These are phyloP conservation scores for Didymodactylos carnosus DNA, from an alignment of 2,888 invertebrate species.

Conservation along the genomic window DNA sequence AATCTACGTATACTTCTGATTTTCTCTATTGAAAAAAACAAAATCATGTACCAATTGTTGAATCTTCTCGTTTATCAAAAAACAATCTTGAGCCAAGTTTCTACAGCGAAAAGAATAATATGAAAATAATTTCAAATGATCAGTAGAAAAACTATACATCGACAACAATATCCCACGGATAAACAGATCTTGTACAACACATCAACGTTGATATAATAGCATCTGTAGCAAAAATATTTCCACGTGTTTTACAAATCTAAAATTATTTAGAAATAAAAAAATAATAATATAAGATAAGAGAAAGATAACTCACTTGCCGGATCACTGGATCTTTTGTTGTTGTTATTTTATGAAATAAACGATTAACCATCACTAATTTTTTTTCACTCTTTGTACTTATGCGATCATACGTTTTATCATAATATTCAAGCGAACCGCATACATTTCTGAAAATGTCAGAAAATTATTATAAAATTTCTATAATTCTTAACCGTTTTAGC, in stretches of 20 bases:
- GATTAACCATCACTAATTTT: conserved; percentile 41
- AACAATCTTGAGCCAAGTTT: conserved; percentile 49
- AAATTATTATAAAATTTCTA: conserved; percentile 7
- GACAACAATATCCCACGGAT: conserved; percentile 97
- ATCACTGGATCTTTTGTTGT: conserved; percentile 95
- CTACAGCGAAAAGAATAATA: conserved; percentile 18
- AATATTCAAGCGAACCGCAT: conserved; percentile 82
- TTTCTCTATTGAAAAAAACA: too few species aligned
- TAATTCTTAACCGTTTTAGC: conserved; percentile 4
- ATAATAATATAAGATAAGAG: not conserved
- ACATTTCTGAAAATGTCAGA: conserved; percentile 38
- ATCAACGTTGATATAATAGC: conserved; percentile 89
- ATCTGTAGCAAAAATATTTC: conserved; percentile 94
- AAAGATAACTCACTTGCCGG: conserved; percentile 42
- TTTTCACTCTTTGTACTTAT: conserved; percentile 53
- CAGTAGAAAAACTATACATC: conserved; percentile 48
- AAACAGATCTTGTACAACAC: conserved; percentile 90
- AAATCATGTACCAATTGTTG: conserved; percentile 63
- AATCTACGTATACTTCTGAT: too few species aligned
- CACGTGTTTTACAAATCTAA: conserved; percentile 62
- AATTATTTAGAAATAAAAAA: conserved; percentile 1
- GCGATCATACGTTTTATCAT: conserved; percentile 84
- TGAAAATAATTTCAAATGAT: not conserved
- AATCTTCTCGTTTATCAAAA: conserved; percentile 91
- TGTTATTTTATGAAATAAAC: conserved; percentile 81